These are phyloP conservation scores for Chrysolina oricalcia DNA, from an alignment of 2,888 invertebrate species.

Conservation along the genomic window DNA sequence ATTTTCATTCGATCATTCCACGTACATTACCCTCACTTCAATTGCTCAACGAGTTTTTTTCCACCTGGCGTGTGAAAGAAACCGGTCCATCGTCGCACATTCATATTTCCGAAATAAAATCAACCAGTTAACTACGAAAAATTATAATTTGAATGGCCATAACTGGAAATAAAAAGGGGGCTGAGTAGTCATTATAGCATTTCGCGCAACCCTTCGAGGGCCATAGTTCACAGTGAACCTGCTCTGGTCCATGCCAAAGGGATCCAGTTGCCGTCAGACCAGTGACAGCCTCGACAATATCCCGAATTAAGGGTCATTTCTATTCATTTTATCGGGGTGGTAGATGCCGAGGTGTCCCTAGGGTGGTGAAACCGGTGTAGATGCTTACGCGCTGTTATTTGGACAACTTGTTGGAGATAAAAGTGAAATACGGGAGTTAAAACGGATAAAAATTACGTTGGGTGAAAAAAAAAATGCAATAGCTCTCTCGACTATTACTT, in stretches of 20 bases:
- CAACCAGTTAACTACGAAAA: constrained; percentile 46
- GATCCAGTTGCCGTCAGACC: constrained; percentile 7
- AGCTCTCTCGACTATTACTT: background rate
- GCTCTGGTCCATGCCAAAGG: constrained; percentile 14
- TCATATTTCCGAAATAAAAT: constrained; percentile 31
- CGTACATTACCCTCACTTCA: background rate
- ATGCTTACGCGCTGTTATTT: constrained; percentile 18
- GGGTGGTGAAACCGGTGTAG: background rate
- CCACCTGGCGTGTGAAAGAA: constrained; percentile 29
- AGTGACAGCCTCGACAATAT: constrained; percentile 34
- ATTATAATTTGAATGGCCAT: constrained; percentile 56
- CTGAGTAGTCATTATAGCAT: constrained; percentile 53
- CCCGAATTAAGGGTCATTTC: constrained; percentile 38
- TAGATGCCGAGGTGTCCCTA: constrained; percentile 12
- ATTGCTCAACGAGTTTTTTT: background rate
- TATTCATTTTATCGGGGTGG: constrained; percentile 43
- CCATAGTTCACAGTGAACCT: constrained; percentile 28
- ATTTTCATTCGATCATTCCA: constrained; percentile 1
- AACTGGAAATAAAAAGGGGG: constrained; percentile 59
- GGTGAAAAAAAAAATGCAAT: background rate
- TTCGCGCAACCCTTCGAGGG: constrained; percentile 47
- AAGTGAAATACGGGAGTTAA: constrained; percentile 19
- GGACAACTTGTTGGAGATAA: constrained; percentile 31
- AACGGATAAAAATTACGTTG: constrained; percentile 21
- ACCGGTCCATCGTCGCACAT: constrained; percentile 22